These are phyloP conservation scores for Panurus biarmicus DNA, from an alignment of 2,113 vertebrate species.

Conservation along the genomic window DNA sequence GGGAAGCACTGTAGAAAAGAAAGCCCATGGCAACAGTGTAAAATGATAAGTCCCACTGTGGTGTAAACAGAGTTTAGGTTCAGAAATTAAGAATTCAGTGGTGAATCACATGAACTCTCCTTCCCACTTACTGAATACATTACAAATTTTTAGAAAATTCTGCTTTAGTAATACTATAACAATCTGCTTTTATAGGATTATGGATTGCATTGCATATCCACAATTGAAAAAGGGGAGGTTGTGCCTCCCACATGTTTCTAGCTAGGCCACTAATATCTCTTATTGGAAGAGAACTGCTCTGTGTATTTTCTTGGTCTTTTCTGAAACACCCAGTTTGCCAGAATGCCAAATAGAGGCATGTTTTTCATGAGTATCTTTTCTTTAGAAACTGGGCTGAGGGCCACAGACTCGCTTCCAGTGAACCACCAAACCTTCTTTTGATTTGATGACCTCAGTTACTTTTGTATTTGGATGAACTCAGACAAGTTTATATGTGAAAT, in stretches of 20 bases:
- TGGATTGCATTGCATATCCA: neutral
- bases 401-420: constrained; percentile 26
- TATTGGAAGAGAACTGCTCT: neutral
- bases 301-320: neutral
- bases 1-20: neutral
- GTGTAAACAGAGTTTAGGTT: neutral
- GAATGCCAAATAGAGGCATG: constrained; percentile 47
- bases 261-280: neutral
- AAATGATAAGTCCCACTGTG: neutral
- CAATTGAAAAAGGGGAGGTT: neutral
- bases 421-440: constrained; percentile 28
- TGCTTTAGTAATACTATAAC: neutral
- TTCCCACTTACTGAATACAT: neutral
- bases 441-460: constrained; percentile 23
- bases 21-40: fast-evolving
- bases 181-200: neutral
- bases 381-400: constrained; percentile 30
- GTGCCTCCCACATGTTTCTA: neutral
- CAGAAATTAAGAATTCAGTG: neutral
- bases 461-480: constrained; percentile 40
- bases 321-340: neutral
- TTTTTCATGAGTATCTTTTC: constrained; percentile 18
- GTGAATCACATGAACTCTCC: neutral
- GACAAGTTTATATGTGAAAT: constrained; percentile 15
- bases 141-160: neutral